Evolutionary conservation across 2,888 invertebrate species (phyloP).

Genomic region (Litoditis marina): DNA sequence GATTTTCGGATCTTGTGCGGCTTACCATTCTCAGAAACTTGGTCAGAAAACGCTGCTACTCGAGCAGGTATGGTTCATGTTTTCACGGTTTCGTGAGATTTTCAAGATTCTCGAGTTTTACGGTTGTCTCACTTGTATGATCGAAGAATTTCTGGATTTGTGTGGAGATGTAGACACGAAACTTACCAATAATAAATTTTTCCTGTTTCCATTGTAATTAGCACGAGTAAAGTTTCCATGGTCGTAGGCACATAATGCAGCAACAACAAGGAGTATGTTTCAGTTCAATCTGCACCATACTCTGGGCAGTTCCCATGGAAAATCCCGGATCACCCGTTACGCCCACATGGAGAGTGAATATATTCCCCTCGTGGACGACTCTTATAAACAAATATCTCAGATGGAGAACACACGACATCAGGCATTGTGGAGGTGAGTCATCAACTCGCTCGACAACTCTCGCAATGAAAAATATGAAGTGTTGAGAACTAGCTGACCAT

Average conservation of each 20-base stretch:
- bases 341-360: constrained; percentile 49
- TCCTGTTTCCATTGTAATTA: too few species aligned
- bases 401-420: constrained; percentile 33
- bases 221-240: too few species aligned
- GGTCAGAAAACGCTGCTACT: constrained; percentile 53
- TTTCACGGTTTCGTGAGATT: too few species aligned
- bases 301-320: constrained; percentile 58
- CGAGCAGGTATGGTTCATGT: constrained; percentile 47
- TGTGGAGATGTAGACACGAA: too few species aligned
- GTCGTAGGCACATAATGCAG: too few species aligned
- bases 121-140: too few species aligned
- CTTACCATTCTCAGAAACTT: constrained; percentile 52
- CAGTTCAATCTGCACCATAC: constrained; percentile 48
- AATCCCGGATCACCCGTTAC: constrained; percentile 56
- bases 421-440: constrained; percentile 38
- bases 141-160: too few species aligned
- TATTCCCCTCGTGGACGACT: constrained; percentile 37
- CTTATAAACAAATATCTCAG: constrained; percentile 39
- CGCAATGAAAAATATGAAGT: background rate
- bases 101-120: too few species aligned
- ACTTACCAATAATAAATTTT: too few species aligned
- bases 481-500: too few species aligned
- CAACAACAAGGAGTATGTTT: too few species aligned
- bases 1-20: constrained; percentile 53
- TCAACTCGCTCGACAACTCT: background rate